Conservation (phyloP, 2,113 vertebrate species). For the Cyrtonyx montezumae region DNA sequence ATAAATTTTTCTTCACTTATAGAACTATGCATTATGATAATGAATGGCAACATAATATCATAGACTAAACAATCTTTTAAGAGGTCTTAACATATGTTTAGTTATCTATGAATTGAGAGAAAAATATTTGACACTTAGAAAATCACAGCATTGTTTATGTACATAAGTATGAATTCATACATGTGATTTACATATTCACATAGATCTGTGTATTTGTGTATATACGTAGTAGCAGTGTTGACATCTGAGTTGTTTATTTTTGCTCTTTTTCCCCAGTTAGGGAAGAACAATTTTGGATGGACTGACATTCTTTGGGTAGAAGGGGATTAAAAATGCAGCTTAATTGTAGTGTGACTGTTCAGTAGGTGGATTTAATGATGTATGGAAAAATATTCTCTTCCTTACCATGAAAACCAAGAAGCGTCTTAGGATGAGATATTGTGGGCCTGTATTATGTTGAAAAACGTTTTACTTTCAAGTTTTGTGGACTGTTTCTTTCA, state of each 20-base stretch:
- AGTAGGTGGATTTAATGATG: neutral
- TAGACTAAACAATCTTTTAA: neutral
- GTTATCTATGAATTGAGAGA: neutral
- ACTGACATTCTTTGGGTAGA: neutral
- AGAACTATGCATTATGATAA: neutral
- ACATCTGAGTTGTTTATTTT: neutral
- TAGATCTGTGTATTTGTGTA: fast-evolving
- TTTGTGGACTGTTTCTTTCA: neutral
- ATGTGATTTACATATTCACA: neutral
- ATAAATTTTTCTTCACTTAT: neutral
- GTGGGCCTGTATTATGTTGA: neutral
- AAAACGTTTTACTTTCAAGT: neutral
- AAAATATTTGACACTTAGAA: neutral
- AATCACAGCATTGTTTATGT: neutral
- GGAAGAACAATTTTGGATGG: neutral
- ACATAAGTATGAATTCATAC: neutral
- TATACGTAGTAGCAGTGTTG: neutral
- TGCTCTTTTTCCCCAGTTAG: neutral
- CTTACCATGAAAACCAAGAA: neutral
- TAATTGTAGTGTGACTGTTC: neutral
- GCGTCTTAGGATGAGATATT: neutral
- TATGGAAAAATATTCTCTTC: neutral
- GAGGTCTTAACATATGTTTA: neutral
- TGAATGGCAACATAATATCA: too few relatives aligned
- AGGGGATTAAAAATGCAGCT: neutral